These are phyloP conservation scores for Sinelater perroti DNA, from an alignment of 2,888 invertebrate species.

Conservation along the genomic window DNA sequence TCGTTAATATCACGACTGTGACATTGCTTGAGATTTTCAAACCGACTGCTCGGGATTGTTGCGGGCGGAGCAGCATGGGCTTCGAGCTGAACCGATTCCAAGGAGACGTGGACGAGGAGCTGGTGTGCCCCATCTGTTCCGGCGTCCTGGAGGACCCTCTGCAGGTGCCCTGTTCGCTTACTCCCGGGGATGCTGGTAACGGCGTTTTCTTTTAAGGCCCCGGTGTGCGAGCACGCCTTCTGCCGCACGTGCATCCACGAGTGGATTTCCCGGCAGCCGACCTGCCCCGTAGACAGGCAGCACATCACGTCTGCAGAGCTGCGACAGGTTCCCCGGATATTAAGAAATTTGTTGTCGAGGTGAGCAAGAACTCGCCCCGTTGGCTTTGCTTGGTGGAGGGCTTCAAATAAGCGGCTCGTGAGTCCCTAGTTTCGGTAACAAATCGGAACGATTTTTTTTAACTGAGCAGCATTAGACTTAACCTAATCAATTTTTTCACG, in stretches of 20 bases:
- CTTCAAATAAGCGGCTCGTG: not conserved
- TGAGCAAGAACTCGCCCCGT: too few species aligned
- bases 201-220: constrained; percentile 71
- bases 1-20: too few species aligned
- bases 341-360: constrained; percentile 90
- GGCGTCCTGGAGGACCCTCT: constrained; percentile 94
- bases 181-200: constrained; percentile 16
- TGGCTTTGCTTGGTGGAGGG: too few species aligned
- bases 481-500: too few species aligned
- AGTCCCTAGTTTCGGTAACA: too few species aligned
- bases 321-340: constrained; percentile 90
- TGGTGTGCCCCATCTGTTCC: constrained; percentile 95
- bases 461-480: too few species aligned
- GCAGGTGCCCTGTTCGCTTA: constrained; percentile 70
- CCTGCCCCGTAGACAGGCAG: constrained; percentile 93
- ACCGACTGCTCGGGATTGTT: too few species aligned
- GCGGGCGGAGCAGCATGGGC: too few species aligned
- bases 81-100: constrained; percentile 94
- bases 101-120: constrained; percentile 96
- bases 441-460: too few species aligned
- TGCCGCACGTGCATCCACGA: constrained; percentile 93
- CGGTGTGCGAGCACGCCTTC: constrained; percentile 95
- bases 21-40: too few species aligned
- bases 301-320: constrained; percentile 89
- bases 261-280: constrained; percentile 93